Evolutionary conservation across 2,888 invertebrate genomes (phyloP).

Genomic region (Dichetophora obliterata): DNA sequence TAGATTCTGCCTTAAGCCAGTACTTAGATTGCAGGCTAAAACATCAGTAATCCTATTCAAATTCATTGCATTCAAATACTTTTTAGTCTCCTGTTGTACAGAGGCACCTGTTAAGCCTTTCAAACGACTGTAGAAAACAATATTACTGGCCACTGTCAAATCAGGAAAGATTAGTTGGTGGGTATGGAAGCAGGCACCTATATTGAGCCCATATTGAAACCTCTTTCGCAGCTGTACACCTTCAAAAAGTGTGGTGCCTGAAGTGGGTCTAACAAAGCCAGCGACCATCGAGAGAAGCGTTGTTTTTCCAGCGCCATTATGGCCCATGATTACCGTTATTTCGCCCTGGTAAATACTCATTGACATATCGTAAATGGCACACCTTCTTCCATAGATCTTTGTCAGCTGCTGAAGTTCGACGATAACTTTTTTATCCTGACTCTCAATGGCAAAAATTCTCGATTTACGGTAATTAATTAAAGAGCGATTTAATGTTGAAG

Average conservation of each 20-base stretch:
- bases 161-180: conserved; percentile 73
- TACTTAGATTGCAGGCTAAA: conserved; percentile 73
- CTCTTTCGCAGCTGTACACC: conserved; percentile 74
- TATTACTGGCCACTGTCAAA: conserved; percentile 84
- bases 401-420: conserved; percentile 70
- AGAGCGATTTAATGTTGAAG: not conserved
- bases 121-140: conserved; percentile 82
- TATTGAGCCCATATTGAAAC: conserved; percentile 73
- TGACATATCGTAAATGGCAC: conserved; percentile 76
- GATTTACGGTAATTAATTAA: conserved; percentile 30
- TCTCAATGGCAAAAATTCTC: conserved; percentile 71
- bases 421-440: conserved; percentile 66
- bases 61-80: conserved; percentile 75
- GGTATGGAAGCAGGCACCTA: conserved; percentile 86
- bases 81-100: conserved; percentile 73
- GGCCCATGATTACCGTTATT: conserved; percentile 78
- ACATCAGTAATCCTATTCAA: conserved; percentile 74
- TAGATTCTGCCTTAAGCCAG: conserved; percentile 80
- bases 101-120: conserved; percentile 73
- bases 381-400: conserved; percentile 79
- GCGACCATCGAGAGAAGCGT: conserved; percentile 93
- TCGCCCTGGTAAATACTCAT: conserved; percentile 82
- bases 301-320: conserved; percentile 84
- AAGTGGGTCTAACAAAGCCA: conserved; percentile 75
- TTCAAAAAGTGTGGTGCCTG: conserved; percentile 76